Conservation (phyloP, 2,113 vertebrate species). For the Rhipidura dahli region DNA sequence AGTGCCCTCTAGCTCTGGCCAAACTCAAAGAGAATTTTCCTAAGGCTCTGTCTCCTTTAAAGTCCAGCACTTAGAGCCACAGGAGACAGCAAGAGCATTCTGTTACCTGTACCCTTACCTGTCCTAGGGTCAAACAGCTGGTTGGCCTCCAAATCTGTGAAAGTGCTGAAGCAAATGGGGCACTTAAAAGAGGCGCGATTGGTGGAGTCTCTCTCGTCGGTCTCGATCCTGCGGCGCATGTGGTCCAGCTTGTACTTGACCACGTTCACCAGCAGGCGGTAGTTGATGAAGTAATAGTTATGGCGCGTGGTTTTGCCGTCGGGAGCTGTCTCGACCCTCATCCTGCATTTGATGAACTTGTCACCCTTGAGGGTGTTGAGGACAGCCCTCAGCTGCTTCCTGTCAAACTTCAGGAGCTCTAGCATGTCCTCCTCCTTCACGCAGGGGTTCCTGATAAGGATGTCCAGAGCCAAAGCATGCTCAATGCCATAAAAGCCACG, state of each 20-base stretch:
- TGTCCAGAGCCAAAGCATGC: slow-evolving; percentile 93
- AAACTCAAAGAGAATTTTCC: neutral
- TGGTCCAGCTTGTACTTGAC: slow-evolving; percentile 99
- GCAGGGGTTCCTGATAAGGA: slow-evolving; percentile 94
- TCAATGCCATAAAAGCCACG: slow-evolving; percentile 96
- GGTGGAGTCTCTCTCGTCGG: slow-evolving; percentile 94
- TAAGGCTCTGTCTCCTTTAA: neutral
- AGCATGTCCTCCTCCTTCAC: slow-evolving; percentile 98
- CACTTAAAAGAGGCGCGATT: slow-evolving; percentile 96
- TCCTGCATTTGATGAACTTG: slow-evolving; percentile 98
- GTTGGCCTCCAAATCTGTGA: slow-evolving; percentile 97
- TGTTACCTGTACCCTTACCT: slow-evolving; percentile 74
- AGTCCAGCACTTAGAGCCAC: neutral
- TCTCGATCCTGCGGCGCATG: slow-evolving; percentile 97
- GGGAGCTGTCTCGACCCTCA: slow-evolving; percentile 93
- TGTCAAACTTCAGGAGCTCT: slow-evolving; percentile 96
- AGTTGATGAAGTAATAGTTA: slow-evolving; percentile 99
- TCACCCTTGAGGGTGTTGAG: slow-evolving; percentile 96
- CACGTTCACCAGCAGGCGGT: slow-evolving; percentile 93
- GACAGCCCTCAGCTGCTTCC: slow-evolving; percentile 94
- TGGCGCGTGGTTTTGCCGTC: slow-evolving; percentile 96
- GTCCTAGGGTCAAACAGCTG: slow-evolving; percentile 93
- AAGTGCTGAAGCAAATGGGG: slow-evolving; percentile 91
- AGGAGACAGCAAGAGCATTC: neutral
- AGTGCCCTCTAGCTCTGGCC: neutral